Base-by-base conservation (phyloP, 1,140 invertebrate genomes). In the Drosophila quadrilineata region DNA sequence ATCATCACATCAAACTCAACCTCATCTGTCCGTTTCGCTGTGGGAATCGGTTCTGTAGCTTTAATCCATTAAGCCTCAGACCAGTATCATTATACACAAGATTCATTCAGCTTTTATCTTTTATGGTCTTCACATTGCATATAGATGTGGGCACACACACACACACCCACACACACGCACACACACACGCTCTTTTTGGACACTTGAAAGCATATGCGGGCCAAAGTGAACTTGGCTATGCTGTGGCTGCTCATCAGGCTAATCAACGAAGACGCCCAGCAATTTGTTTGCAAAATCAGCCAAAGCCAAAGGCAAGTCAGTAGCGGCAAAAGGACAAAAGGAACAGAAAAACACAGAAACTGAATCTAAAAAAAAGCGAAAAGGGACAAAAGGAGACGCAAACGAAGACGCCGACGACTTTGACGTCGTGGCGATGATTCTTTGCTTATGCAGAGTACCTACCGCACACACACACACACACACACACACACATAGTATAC, bases 201-300 rank as follows among this genome's bases (percentile, higher is more conserved):
- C 75, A 80, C 80, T 82, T 80, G 80, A 77, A 85, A 66, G 79
- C 74, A 85, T 84, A 84, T 84, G 77, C 77, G 77, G 79, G 77
- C 66, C 6, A 6, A 19, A 6, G 24, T 29, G 12, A 31, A 29
- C 6, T 29, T 12, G 6, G 8, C 8, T 8, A 36, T 19, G 2
- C 31, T 31, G 12, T 24, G 17, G 24, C 10, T n/a, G 45, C 65
- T 50, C 74, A 45, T 79, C 45, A 53, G 74, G 77, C 77, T 85
- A 85, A 84, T 84, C 77, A 84, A 75, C 74, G 70, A 60, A 54
- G 69, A 38, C 74, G 57, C 54, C 76, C 76, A 70, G 54, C 76
- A 69, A 82, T 75, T 82, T 75, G 64, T 66, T 74, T 57, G 36
- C 63, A 76, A 77, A 79, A 77, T n/a, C n/a, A n/a, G n/a, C n/a